Evolutionary conservation across 2,113 vertebrate species (phyloP).

Genomic region (Elephantulus edwardii): DNA sequence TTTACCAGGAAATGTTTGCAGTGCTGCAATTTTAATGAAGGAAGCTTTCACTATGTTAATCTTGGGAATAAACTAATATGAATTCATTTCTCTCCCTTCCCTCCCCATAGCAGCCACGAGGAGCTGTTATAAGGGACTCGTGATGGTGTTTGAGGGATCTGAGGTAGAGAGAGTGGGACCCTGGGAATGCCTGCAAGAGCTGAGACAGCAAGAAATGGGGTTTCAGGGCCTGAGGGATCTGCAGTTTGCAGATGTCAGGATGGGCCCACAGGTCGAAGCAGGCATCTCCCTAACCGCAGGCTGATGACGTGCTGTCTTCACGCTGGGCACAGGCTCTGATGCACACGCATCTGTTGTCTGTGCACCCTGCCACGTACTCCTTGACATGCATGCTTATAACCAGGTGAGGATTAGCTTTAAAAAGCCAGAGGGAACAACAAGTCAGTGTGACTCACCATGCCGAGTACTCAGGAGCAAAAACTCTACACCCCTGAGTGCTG

Average conservation of each 20-base stretch:
- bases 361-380: rapidly evolving
- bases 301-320: not conserved
- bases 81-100: not conserved
- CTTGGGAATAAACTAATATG: conserved; percentile 45
- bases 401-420: not conserved
- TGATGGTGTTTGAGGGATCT: not conserved
- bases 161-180: not conserved
- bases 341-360: rapidly evolving
- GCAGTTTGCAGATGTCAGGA: not conserved
- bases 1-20: not conserved
- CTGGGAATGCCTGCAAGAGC: not conserved
- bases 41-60: conserved; percentile 44
- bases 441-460: no score
- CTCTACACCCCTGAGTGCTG: not conserved
- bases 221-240: not conserved
- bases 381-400: not conserved
- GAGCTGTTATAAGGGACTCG: not conserved
- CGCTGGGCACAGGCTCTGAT: not conserved
- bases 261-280: not conserved
- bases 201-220: not conserved
- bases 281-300: not conserved
- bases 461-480: rapidly evolving
- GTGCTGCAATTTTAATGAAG: conserved; percentile 46
- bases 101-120: rapidly evolving
- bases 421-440: not conserved